Evolutionary conservation across 2,113 vertebrate genomes (phyloP).

Genomic region (Muscicapa adusta): DNA sequence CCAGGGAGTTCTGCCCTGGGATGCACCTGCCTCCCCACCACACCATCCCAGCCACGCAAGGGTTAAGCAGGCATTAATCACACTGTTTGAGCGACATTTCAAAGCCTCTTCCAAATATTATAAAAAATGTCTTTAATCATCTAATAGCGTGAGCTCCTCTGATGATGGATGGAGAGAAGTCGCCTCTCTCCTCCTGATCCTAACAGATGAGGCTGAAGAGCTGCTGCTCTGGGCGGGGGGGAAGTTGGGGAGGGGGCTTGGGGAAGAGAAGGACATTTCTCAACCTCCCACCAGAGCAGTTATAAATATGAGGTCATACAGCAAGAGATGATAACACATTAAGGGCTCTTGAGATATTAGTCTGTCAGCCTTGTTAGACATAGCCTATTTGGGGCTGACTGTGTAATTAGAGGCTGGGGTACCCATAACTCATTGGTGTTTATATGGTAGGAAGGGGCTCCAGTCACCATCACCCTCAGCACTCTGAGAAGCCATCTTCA

Average conservation of each 20-base stretch:
- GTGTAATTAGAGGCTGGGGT: conserved; percentile 73
- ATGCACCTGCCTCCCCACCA: background rate
- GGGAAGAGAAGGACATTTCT: conserved; percentile 60
- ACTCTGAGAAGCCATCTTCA: conserved; percentile 46
- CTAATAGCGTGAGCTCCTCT: conserved; percentile 60
- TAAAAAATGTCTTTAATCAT: conserved; percentile 74
- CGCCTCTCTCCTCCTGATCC: conserved; percentile 42
- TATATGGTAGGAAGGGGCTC: conserved; percentile 44
- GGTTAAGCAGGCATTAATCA: conserved; percentile 64
- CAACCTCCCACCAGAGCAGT: conserved; percentile 64
- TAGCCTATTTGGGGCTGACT: conserved; percentile 73
- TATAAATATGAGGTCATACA: conserved; percentile 75
- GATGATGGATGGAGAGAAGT: conserved; percentile 68
- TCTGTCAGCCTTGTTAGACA: conserved; percentile 73
- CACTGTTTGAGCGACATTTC: conserved; percentile 54
- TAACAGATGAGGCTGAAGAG: conserved; percentile 64
- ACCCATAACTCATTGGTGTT: conserved; percentile 71
- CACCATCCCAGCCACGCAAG: background rate
- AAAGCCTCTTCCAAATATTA: conserved; percentile 71
- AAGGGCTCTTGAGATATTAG: conserved; percentile 74
- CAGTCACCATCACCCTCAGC: conserved; percentile 4
- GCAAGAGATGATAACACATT: conserved; percentile 74
- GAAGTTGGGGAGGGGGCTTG: background rate
- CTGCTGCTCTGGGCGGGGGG: background rate
- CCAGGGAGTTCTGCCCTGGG: rapidly evolving